Percentiles rank a stretch among this genome's conserved stretches.
Conservation (phyloP, 1,140 invertebrate species). For the Atopsyche davidsoni region DNA sequence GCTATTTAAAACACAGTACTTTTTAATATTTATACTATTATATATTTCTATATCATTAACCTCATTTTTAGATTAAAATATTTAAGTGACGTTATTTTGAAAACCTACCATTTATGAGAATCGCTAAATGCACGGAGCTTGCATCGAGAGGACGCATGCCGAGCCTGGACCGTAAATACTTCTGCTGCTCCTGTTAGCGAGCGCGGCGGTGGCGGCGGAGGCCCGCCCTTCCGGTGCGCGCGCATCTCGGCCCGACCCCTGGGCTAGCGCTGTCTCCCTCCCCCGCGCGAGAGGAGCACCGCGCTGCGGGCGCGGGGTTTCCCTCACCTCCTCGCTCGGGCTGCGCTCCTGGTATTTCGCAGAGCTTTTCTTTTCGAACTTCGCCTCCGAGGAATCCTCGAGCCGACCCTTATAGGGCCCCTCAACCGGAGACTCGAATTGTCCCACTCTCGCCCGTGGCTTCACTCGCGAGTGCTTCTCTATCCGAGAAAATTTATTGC, state of each 20-base stretch:
- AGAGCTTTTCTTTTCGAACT: slow-evolving; percentile 28
- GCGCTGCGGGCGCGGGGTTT: slow-evolving; percentile 8
- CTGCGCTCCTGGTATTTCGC: slow-evolving; percentile 23
- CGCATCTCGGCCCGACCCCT: slow-evolving; percentile 6
- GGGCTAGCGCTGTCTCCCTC: not conserved
- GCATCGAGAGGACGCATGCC: too few species aligned
- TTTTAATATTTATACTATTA: too few species aligned
- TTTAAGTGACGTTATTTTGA: too few species aligned
- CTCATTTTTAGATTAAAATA: too few species aligned
- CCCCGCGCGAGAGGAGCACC: not conserved
- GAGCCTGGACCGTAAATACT: too few species aligned
- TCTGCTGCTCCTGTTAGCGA: too few species aligned
- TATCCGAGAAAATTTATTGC: slow-evolving; percentile 8
- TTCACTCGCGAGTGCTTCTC: slow-evolving; percentile 5
- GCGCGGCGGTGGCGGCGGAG: slow-evolving; percentile 3
- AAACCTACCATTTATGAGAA: not conserved
- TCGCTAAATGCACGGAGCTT: not conserved
- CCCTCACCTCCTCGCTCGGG: not conserved
- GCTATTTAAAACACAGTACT: too few species aligned
- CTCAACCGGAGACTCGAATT: slow-evolving; percentile 8
- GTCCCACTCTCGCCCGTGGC: slow-evolving; percentile 8
- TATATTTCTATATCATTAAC: too few species aligned
- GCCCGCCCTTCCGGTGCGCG: slow-evolving; percentile 10
- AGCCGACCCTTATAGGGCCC: slow-evolving; percentile 29
- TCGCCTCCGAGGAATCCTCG: slow-evolving; percentile 23